Conservation (phyloP, 2,113 vertebrate species). For the Anoura caudifer region DNA sequence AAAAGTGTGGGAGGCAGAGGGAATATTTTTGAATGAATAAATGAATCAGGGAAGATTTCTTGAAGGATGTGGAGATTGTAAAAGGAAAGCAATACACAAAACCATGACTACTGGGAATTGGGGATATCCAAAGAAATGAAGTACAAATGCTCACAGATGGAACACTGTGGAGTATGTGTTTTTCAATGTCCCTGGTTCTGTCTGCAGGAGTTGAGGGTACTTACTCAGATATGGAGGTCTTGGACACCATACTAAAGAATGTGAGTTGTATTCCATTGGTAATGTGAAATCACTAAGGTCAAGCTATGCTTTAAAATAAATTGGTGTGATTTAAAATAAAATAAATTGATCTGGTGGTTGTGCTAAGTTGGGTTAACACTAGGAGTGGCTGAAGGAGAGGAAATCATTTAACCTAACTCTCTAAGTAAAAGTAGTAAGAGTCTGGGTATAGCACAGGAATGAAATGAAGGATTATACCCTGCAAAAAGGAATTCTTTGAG, state of each 20-base stretch:
- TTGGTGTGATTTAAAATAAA: not conserved
- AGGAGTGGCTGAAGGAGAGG: not conserved
- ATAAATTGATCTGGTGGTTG: not conserved
- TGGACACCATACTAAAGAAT: not conserved
- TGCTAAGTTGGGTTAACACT: not conserved
- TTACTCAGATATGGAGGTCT: not conserved
- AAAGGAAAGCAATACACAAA: not conserved
- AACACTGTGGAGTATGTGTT: not conserved
- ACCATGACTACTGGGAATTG: not conserved
- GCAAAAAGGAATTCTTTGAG: not conserved
- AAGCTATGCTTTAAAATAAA: constrained; percentile 36
- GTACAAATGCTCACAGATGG: not conserved
- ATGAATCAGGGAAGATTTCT: not conserved
- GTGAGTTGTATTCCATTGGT: not conserved
- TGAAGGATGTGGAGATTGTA: not conserved
- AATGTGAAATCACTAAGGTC: not conserved
- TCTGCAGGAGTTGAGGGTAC: not conserved
- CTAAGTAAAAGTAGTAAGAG: not conserved
- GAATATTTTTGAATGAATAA: not conserved
- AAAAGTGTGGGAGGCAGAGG: not conserved
- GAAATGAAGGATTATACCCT: not conserved
- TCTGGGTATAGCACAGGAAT: not conserved
- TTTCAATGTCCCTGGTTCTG: not conserved
- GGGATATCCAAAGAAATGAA: not conserved
- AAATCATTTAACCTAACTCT: not conserved